Conservation (phyloP, 2,797 vertebrate species). For the Typhlichthys subterraneus region DNA sequence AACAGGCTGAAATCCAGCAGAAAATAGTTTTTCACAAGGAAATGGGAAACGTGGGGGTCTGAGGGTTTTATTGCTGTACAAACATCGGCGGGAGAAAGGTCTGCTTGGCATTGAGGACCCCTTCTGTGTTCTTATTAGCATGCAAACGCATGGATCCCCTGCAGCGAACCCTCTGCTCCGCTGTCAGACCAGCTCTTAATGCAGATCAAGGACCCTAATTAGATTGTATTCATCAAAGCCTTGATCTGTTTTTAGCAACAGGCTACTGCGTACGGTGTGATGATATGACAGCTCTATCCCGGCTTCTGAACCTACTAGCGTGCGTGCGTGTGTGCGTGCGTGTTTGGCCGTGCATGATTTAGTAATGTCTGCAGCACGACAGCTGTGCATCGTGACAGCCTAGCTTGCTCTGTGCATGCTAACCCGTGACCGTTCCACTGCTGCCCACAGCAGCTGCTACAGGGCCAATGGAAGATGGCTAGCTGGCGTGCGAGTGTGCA, state of each 20-base stretch:
- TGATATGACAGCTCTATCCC: constrained; percentile 10
- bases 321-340: neutral
- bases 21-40: constrained; percentile 25
- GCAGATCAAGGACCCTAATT: constrained; percentile 32
- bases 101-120: constrained; percentile 15
- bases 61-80: constrained; percentile 31
- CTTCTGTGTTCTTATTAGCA: constrained; percentile 41
- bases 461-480: constrained; percentile 14
- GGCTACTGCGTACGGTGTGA: neutral
- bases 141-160: constrained; percentile 16
- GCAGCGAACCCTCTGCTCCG: constrained; percentile 33
- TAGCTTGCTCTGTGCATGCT: constrained; percentile 24
- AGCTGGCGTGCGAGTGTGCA: constrained; percentile 3
- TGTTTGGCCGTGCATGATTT: constrained; percentile 17
- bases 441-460: constrained; percentile 47
- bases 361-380: constrained; percentile 31
- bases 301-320: constrained; percentile 17
- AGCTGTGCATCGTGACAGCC: constrained; percentile 56
- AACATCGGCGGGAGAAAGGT: constrained; percentile 18
- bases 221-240: constrained; percentile 12
- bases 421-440: constrained; percentile 56
- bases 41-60: constrained; percentile 17
- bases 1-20: constrained; percentile 19
- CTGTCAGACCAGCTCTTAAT: constrained; percentile 47
- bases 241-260: constrained; percentile 32